These are phyloP conservation scores for Drosophila carrolli DNA, from an alignment of 1,140 invertebrate species.

Conservation along the genomic window DNA sequence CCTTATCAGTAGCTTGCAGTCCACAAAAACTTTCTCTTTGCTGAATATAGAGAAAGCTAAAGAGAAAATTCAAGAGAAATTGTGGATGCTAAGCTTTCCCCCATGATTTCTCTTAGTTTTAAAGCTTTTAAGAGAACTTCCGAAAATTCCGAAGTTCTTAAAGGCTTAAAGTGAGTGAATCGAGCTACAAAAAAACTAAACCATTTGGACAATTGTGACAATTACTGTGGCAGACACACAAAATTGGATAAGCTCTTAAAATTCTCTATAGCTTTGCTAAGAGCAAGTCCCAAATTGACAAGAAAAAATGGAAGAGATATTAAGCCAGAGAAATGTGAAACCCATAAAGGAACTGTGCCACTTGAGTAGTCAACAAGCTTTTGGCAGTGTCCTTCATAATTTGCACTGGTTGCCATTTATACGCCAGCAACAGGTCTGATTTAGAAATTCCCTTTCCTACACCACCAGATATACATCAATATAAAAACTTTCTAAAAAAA, in stretches of 20 bases:
- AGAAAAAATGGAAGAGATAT: conserved; percentile 4
- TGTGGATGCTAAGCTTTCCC: conserved; percentile 26
- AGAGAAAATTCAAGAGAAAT: conserved; percentile 2
- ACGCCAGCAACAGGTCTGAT: conserved; percentile 64
- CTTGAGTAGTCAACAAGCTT: conserved; percentile 77
- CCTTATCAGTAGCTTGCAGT: conserved; percentile 46
- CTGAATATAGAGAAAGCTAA: conserved; percentile 21
- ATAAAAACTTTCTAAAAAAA: background rate
- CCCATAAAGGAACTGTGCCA: conserved; percentile 61
- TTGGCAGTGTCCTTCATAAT: conserved; percentile 65
- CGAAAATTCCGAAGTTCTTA: background rate
- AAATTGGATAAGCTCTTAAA: conserved; percentile 52
- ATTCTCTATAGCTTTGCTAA: conserved; percentile 20
- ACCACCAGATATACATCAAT: background rate
- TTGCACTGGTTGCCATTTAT: conserved; percentile 39
- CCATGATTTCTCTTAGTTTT: background rate
- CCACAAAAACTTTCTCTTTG: conserved; percentile 4
- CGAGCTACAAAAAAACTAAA: conserved; percentile 10
- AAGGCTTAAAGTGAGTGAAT: conserved; percentile 16
- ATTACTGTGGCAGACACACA: conserved; percentile 24
- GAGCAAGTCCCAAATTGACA: conserved; percentile 29
- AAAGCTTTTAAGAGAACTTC: conserved; percentile 36
- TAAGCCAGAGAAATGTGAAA: conserved; percentile 10
- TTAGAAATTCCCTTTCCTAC: background rate
- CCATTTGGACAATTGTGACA: conserved; percentile 29